Base-by-base conservation (phyloP, 2,888 invertebrate genomes). In the Metalampra italica region DNA sequence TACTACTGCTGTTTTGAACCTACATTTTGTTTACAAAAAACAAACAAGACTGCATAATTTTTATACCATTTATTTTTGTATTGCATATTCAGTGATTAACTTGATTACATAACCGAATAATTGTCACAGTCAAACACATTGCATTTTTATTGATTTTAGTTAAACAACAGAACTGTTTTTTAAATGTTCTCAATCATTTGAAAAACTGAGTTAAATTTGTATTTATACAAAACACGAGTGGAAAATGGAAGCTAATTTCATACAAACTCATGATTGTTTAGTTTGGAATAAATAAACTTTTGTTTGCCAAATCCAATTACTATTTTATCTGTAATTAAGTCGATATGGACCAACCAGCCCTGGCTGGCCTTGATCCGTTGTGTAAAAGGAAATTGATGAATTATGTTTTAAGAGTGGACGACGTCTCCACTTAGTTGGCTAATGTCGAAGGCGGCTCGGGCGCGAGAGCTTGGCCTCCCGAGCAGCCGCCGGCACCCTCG, bases 221-320 rank as follows among this genome's bases (percentile, higher is more conserved):
- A 54, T 53, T 56, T 53, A 54, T n/a, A n/a, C n/a, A 56, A 53
- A 56, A 60, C 56, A 62, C 40, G 66, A 74, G 81, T 81, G 82
- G 82, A 81, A 78, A 80, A 79, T 77, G 74, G 71, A 77, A 54
- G 71, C 64, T 62, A 62, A 74, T 60, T 63, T 39, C 13, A 39
- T 9, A 22, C 22, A 22, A 5, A 3, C 22, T 22, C 5, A 22
- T 5, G 2, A 39, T 15, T 61, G 63, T 67, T 59, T 60, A 45
- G 62, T 58, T 55, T 67, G 65, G n/a, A n/a, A n/a, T 61, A 61
- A 78, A 76, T 79, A 80, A 79, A 75, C 64, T 57, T 71, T 68
- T 64, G 64, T 67, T 70, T 63, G 65, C 66, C 68, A 57, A n/a
- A n/a, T n/a, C 22, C 5, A 22, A 74, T 66, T 70, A 71, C 74